Base-by-base conservation (phyloP, 2,888 invertebrate genomes). In the Drosophila vallismaia region DNA sequence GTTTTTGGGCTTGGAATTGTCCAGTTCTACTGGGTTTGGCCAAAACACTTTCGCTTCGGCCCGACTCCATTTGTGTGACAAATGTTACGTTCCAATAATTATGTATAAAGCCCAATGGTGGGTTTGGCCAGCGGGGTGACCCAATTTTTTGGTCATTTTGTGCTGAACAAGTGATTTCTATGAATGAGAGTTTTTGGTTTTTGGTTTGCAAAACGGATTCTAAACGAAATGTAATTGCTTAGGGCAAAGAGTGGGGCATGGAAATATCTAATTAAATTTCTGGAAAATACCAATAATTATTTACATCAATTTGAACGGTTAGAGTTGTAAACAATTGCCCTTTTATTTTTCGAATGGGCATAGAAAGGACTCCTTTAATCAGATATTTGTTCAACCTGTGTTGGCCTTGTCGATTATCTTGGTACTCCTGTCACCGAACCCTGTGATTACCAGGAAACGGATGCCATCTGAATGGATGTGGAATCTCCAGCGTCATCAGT, bases 41-140 rank as follows among this genome's bases (percentile, higher is more conserved):
- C 55, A 49, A 28, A 36, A 52, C 66, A 81, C 76, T 79, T 77
- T 79, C 79, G 75, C 71, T 70, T 31, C 51, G 55, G 8, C 51
- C 52, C 46, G 49, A 51, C 50, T 51, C 58, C 46, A 53, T 57
- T 58, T 78, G 63, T 85, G 85, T 79, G 72, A 71, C 83, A 85
- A 80, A 70, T 69, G 86, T 84, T 85, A 77, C 84, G 84, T 85
- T 85, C 84, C 84, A 86, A 84, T 85, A 84, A 85, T 76, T 70
- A 74, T 84, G 69, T 74, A 81, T 67, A 84, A 71, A 81, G 57
- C 44, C 50, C 63, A 76, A 59, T 48, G 53, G 49, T 71, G 75
- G 75, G 80, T 73, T 74, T 73, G 74, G 80, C 63, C 66, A 53
- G 26, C 42, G 38, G 46, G 36, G 7, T 58, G 79, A 81, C 73